Conservation (phyloP, 1,140 invertebrate genomes). For the Drosophila auraria region DNA sequence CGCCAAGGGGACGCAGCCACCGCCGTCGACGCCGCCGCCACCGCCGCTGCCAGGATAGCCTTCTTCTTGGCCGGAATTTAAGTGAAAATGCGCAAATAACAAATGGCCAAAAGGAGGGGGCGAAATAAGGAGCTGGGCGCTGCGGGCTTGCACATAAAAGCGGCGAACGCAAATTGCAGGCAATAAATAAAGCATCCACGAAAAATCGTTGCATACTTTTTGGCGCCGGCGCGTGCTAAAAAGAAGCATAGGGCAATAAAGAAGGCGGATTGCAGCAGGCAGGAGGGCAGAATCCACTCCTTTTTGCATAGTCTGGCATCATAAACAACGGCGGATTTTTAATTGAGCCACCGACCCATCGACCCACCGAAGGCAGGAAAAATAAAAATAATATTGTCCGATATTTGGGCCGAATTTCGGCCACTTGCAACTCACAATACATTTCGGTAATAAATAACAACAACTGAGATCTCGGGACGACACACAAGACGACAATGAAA, state of each 20-base stretch:
- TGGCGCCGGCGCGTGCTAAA: slow-evolving; percentile 32
- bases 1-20: slow-evolving; percentile 14
- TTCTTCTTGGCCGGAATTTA: slow-evolving; percentile 41
- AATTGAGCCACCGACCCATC: slow-evolving; percentile 27
- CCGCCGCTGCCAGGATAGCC: neutral
- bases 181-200: slow-evolving; percentile 75
- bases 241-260: slow-evolving; percentile 12
- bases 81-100: slow-evolving; percentile 33
- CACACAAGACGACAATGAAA: slow-evolving; percentile 48
- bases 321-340: slow-evolving; percentile 46
- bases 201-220: slow-evolving; percentile 73
- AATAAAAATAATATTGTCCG: slow-evolving; percentile 4
- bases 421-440: slow-evolving; percentile 33
- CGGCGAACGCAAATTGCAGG: slow-evolving; percentile 67
- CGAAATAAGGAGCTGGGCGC: neutral
- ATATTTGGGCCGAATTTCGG: neutral
- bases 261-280: slow-evolving; percentile 8
- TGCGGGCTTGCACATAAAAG: slow-evolving; percentile 57
- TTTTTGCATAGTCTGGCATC: slow-evolving; percentile 19
- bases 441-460: slow-evolving; percentile 52
- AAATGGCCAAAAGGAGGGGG: slow-evolving; percentile 12
- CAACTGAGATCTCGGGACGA: slow-evolving; percentile 42
- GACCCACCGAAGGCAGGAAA: neutral
- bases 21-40: neutral
- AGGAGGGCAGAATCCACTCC: neutral